A percentile compares a stretch with the other conserved stretches of the same genome.
These are phyloP conservation scores for Phrynocephalus versicolor DNA, from an alignment of 2,113 vertebrate genomes.

Conservation along the genomic window DNA sequence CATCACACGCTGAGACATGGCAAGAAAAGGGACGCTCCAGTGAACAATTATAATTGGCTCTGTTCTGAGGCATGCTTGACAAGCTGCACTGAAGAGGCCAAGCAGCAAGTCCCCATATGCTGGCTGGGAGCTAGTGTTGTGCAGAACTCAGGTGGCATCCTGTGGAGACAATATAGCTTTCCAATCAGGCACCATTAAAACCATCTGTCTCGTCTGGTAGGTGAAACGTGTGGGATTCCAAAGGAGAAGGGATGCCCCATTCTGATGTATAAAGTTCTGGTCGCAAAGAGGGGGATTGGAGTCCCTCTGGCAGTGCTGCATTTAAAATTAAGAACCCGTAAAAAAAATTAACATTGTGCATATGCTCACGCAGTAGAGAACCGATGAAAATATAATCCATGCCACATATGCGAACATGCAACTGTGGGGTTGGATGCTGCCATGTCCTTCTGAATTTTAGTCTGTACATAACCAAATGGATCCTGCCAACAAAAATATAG, in stretches of 20 bases:
- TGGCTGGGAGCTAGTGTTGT: constrained; percentile 9
- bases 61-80: constrained; percentile 20
- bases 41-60: constrained; percentile 42
- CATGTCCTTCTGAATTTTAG: too few species aligned
- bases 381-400: rapidly evolving
- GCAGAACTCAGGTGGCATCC: neutral
- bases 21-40: constrained; percentile 22
- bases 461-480: too few species aligned
- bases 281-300: neutral
- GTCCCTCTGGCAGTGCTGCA: neutral
- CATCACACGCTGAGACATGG: constrained; percentile 23
- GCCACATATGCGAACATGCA: too few species aligned
- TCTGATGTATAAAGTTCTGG: neutral
- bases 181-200: neutral
- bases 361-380: neutral
- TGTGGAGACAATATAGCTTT: constrained; percentile 3
- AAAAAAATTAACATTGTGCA: neutral
- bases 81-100: constrained; percentile 9
- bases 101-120: constrained; percentile 13
- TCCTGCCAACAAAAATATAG: too few species aligned
- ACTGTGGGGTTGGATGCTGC: too few species aligned
- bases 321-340: neutral
- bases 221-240: neutral
- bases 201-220: neutral
- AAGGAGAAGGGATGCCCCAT: neutral